Evolutionary conservation across 1,140 invertebrate genomes (phyloP), one percentile per base, ranked within the genome.

Genomic region (Matsumurasca onukii): DNA sequence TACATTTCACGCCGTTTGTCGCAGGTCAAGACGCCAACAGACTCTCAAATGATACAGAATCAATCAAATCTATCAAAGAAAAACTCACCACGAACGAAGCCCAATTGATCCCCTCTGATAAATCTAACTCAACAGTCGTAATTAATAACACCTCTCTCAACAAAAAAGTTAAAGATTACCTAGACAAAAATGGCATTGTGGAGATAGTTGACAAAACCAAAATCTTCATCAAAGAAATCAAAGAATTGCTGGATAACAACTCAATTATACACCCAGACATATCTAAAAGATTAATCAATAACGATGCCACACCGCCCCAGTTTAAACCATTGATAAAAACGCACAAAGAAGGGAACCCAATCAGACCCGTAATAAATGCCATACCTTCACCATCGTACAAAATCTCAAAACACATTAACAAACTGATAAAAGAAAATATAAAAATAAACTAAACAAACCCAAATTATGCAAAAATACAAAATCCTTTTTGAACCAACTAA

Each of bases 291-390:
- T 30, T 31, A 20, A 24, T 25, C 27, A 63, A 13, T 30, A 31
- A 22, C n/a, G 29, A 31, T 63, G 20, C 61, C 34, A 63, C 61
- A 63, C 24, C 61, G 29, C 34, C 24, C 29, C 22, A 12, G 9
- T n/a, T 63, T 15, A 27, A 63, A 63, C 34, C 61, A 63, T 17
- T 34, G 12, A 15, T 34, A 12, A 63, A 31, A 63, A 29, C 55
- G 9, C 22, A 29, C 29, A n/a, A 29, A 63, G 12, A 29, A 63
- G 61, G 29, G 20, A 13, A 31, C 29, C 34, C 49, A n/a, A n/a
- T n/a, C n/a, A n/a, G n/a, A n/a, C n/a, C n/a, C n/a, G n/a, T n/a
- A n/a, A n/a, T n/a, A n/a, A n/a, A n/a, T n/a, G n/a, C n/a, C n/a
- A n/a, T n/a, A n/a, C n/a, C n/a, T n/a, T n/a, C n/a, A n/a, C n/a